These are phyloP conservation scores for Drosophila percnosoma DNA, from an alignment of 2,888 invertebrate species.

Conservation along the genomic window DNA sequence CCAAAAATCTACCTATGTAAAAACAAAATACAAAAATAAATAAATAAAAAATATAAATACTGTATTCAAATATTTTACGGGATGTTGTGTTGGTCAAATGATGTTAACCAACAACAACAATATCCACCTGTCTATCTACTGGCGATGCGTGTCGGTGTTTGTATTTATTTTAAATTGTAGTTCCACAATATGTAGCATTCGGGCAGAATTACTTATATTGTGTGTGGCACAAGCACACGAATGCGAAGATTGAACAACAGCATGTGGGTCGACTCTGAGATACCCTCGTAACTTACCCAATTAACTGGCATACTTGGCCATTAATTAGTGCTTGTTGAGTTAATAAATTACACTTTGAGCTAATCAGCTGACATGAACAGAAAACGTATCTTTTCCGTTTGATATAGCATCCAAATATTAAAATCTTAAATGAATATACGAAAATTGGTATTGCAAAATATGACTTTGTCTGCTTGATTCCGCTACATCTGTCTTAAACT, in stretches of 20 bases:
- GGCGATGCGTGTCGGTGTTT: slow-evolving; percentile 6
- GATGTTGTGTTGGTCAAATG: slow-evolving; percentile 74
- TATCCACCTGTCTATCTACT: slow-evolving; percentile 39
- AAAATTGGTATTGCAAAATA: background rate
- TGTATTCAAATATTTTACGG: slow-evolving; percentile 67
- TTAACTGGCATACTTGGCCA: background rate
- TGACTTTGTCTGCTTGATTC: background rate
- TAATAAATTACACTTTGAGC: background rate
- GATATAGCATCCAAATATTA: background rate
- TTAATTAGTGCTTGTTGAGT: background rate
- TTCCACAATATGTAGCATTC: slow-evolving; percentile 74
- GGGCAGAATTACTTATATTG: slow-evolving; percentile 74
- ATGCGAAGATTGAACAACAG: background rate
- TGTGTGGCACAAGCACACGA: slow-evolving; percentile 37
- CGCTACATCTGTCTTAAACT: background rate
- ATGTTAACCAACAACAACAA: slow-evolving; percentile 50
- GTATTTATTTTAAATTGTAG: slow-evolving; percentile 49
- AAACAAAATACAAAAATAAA: slow-evolving; percentile 18
- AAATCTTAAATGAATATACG: background rate
- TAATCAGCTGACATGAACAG: background rate
- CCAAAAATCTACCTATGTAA: slow-evolving; percentile 30
- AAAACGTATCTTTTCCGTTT: background rate
- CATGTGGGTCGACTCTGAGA: slow-evolving; percentile 3
- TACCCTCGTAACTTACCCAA: slow-evolving; percentile 23
- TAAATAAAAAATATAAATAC: slow-evolving; percentile 2